Evolutionary conservation across 2,797 vertebrate genomes (phyloP).

Genomic region (Tachyglossus aculeatus): DNA sequence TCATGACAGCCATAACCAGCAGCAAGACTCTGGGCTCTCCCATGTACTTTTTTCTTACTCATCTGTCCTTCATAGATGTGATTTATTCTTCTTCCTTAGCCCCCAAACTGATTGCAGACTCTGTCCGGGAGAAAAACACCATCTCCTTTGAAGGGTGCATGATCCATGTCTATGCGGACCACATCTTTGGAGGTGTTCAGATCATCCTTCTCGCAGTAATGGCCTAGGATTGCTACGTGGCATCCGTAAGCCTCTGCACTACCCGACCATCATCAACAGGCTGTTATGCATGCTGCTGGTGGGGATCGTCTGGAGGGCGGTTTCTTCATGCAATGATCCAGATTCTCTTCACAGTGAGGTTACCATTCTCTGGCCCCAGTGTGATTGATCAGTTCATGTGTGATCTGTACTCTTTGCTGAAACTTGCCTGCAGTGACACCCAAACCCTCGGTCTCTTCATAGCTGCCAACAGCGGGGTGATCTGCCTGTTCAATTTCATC

Average conservation of each 20-base stretch:
- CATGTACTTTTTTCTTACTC: constrained; percentile 51
- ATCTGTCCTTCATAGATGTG: constrained; percentile 50
- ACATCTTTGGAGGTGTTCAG: constrained; percentile 34
- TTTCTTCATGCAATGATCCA: constrained; percentile 35
- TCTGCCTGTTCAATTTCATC: constrained; percentile 36
- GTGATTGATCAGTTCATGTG: constrained; percentile 39
- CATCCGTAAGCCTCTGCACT: constrained; percentile 47
- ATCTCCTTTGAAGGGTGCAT: constrained; percentile 42
- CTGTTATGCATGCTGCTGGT: background rate
- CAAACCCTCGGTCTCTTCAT: constrained; percentile 33
- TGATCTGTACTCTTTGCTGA: too few species aligned
- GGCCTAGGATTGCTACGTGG: too few species aligned
- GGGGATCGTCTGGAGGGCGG: constrained; percentile 28
- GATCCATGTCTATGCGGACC: constrained; percentile 36
- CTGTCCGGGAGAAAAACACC: constrained; percentile 6
- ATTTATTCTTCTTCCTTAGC: constrained; percentile 45
- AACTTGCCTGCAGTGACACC: constrained; percentile 18
- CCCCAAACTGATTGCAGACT: constrained; percentile 43
- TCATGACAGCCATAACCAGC: constrained; percentile 19
- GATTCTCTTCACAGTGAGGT: constrained; percentile 1
- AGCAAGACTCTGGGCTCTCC: constrained; percentile 30
- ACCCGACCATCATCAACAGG: constrained; percentile 8
- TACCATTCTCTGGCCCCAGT: constrained; percentile 35
- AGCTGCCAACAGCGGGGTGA: constrained; percentile 32
- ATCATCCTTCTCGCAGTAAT: too few species aligned